phyloP scores from a whole-genome alignment of 2,113 vertebrate species.

The Vireo altiloquus region DNA sequence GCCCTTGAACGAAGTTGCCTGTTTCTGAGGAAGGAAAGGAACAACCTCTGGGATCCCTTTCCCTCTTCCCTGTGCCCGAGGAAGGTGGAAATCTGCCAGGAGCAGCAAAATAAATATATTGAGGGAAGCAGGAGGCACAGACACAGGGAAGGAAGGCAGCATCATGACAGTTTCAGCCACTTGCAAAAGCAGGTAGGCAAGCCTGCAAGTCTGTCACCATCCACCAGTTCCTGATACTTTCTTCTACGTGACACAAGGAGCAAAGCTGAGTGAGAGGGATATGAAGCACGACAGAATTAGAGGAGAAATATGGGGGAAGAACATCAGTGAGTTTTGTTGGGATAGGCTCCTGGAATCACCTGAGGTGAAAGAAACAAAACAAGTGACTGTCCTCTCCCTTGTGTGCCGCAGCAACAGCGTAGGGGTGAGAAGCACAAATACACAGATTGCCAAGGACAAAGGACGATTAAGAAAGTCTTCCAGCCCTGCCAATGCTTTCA shows the following conservation, averaged over 20 bases:
- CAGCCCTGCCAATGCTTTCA: background rate
- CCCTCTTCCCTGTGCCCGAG: background rate
- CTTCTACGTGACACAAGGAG: background rate
- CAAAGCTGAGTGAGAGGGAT: background rate
- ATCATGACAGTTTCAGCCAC: background rate
- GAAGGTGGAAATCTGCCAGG: background rate
- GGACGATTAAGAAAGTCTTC: background rate
- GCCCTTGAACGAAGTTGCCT: background rate
- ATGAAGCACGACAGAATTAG: background rate
- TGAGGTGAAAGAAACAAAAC: background rate
- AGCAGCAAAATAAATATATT: background rate
- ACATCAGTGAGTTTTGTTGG: background rate
- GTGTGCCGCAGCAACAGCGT: rapidly evolving
- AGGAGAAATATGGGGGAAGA: background rate
- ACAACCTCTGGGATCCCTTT: background rate
- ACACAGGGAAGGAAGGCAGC: background rate
- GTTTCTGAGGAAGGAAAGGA: background rate
- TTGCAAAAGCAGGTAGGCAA: background rate
- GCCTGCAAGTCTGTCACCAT: background rate
- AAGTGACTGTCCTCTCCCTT: background rate
- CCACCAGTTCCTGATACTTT: background rate
- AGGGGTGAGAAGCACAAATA: background rate
- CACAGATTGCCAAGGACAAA: background rate
- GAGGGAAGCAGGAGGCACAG: background rate
- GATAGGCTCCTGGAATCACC: background rate